Evolutionary conservation across 2,888 invertebrate species (phyloP).

Genomic region (Osmoderma eremita): DNA sequence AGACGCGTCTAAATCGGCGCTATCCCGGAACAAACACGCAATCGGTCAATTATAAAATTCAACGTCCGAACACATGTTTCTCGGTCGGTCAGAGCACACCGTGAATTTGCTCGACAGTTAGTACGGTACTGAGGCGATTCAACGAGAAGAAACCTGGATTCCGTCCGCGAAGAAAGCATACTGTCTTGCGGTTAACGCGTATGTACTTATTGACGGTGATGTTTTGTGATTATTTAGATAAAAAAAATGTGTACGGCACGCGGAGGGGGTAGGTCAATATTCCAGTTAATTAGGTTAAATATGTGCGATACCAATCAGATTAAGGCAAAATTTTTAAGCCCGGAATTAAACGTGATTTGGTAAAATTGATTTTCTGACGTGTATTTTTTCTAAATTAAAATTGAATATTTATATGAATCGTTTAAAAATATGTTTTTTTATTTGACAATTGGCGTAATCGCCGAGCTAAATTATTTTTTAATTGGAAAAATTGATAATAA

Average conservation of each 20-base stretch:
- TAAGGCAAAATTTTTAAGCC: neutral
- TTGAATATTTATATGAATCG: no score
- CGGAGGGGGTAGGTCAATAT: constrained; percentile 6
- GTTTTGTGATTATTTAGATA: constrained; percentile 24
- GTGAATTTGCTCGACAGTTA: constrained; percentile 51
- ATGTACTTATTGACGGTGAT: constrained; percentile 11
- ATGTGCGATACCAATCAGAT: neutral
- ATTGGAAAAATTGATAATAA: no score
- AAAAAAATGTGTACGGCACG: constrained; percentile 3
- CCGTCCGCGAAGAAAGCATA: constrained; percentile 38
- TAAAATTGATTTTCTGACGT: no score
- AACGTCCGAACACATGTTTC: constrained; percentile 34
- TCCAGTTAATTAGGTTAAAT: neutral
- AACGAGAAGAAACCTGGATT: constrained; percentile 44
- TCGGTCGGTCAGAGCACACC: constrained; percentile 5
- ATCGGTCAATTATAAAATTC: constrained; percentile 23
- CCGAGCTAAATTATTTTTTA: no score
- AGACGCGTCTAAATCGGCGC: constrained; percentile 4
- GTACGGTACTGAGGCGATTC: constrained; percentile 53
- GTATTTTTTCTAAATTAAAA: no score
- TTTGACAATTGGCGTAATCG: no score
- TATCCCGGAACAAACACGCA: constrained; percentile 19
- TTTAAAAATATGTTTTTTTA: no score
- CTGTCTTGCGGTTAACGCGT: constrained; percentile 15
- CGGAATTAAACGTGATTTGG: no score